Conservation (phyloP, 2,797 vertebrate species). For the Harpagifer antarcticus region DNA sequence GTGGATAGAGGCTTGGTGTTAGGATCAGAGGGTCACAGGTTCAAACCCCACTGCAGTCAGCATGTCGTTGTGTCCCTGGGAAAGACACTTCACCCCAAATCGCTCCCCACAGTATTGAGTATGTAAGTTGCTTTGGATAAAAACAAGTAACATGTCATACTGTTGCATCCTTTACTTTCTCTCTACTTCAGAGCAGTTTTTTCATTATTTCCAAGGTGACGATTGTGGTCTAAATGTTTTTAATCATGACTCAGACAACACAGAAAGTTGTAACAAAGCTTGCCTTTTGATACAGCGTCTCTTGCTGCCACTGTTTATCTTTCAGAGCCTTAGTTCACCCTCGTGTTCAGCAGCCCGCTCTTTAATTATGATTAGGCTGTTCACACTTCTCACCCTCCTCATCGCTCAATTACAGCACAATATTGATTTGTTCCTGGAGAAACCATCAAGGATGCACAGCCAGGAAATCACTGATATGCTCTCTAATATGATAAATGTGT, state of each 20-base stretch:
- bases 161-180: conserved; percentile 8
- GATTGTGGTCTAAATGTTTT: conserved; percentile 54
- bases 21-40: too few species aligned
- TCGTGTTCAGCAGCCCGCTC: conserved; percentile 77
- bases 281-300: conserved; percentile 49
- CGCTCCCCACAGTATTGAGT: too few species aligned
- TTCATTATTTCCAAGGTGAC: not conserved
- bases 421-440: conserved; percentile 89
- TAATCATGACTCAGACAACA: conserved; percentile 72
- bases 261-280: conserved; percentile 58
- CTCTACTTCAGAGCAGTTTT: too few species aligned
- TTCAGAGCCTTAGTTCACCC: conserved; percentile 65
- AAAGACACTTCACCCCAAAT: too few species aligned
- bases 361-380: conserved; percentile 89
- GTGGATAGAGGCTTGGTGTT: too few species aligned
- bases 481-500: conserved; percentile 89
- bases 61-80: too few species aligned
- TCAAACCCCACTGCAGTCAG: too few species aligned
- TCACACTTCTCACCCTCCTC: conserved; percentile 86
- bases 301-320: conserved; percentile 77
- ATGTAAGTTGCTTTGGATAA: too few species aligned
- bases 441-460: conserved; percentile 86
- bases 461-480: conserved; percentile 86
- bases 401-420: conserved; percentile 89
- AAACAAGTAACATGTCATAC: too few species aligned